Evolutionary conservation across 2,113 vertebrate genomes (phyloP).

Genomic region (Calypte anna): DNA sequence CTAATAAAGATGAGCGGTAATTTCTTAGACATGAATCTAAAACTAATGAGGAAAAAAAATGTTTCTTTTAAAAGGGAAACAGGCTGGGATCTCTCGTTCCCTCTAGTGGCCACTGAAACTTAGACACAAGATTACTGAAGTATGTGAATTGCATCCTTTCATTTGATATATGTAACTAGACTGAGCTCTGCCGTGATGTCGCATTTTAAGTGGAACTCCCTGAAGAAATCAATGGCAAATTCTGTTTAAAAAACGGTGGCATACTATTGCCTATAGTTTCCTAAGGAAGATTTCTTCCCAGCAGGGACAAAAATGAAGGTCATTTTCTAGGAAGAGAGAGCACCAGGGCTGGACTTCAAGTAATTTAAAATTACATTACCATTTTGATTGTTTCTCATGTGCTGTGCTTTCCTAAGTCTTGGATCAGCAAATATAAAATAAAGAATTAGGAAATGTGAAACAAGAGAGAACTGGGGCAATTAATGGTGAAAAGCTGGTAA

Average conservation of each 20-base stretch:
- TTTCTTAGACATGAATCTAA: neutral
- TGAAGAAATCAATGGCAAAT: conserved; percentile 58
- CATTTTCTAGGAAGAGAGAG: conserved; percentile 11
- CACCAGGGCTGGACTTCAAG: neutral
- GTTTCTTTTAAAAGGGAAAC: neutral
- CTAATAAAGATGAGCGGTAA: neutral
- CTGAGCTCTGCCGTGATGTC: conserved; percentile 13
- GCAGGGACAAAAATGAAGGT: conserved; percentile 54
- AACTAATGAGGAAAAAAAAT: neutral
- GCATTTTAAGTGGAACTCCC: conserved; percentile 53
- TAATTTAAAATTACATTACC: conserved; percentile 58
- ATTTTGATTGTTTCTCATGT: conserved; percentile 52
- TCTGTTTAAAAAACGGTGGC: conserved; percentile 29
- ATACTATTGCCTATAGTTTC: neutral
- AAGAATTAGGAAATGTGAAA: neutral
- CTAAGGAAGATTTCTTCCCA: conserved; percentile 43
- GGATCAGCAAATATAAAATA: neutral
- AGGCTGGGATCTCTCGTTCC: conserved; percentile 23
- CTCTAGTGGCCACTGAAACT: conserved; percentile 22
- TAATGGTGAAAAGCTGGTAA: neutral
- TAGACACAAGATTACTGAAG: neutral
- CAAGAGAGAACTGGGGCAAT: neutral
- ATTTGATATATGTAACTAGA: conserved; percentile 8
- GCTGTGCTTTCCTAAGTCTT: neutral
- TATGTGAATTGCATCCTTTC: neutral